Evolutionary conservation across 2,113 vertebrate genomes (phyloP).

Genomic region (Patagioenas fasciata): DNA sequence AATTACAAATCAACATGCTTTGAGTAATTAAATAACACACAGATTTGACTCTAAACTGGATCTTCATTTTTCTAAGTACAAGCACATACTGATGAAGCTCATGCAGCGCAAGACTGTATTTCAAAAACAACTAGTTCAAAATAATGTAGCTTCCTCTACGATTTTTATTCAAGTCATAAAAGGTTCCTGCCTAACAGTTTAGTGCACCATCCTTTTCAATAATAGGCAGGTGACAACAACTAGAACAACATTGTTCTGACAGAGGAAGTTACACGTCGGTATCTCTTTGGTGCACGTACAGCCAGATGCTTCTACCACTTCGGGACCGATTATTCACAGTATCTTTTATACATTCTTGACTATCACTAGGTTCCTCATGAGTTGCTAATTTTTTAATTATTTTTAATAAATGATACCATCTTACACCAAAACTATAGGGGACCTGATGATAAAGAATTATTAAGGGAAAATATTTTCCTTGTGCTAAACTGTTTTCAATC

Average conservation of each 20-base stretch:
- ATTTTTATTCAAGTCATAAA: not conserved
- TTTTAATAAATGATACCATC: not conserved
- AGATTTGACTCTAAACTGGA: not conserved
- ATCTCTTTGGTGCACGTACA: not conserved
- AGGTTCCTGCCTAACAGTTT: not conserved
- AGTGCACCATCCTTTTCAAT: not conserved
- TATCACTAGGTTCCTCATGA: not conserved
- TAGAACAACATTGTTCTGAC: not conserved
- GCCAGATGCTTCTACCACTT: not conserved
- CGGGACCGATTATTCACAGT: not conserved
- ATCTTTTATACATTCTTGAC: not conserved
- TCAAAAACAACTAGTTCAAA: not conserved
- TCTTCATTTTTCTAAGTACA: not conserved
- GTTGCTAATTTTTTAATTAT: not conserved
- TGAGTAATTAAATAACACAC: not conserved
- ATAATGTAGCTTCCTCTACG: not conserved
- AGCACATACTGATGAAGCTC: not conserved
- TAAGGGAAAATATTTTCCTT: not conserved
- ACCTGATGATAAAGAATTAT: not conserved
- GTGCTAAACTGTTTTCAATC: not conserved
- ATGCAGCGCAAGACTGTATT: not conserved
- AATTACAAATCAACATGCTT: not conserved
- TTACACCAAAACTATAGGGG: not conserved
- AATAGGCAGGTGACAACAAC: not conserved
- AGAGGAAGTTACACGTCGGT: not conserved